Percentiles rank a stretch among this genome's conserved stretches.
Evolutionary conservation across 2,113 vertebrate genomes (phyloP).

Genomic region (Hoplias malabaricus): DNA sequence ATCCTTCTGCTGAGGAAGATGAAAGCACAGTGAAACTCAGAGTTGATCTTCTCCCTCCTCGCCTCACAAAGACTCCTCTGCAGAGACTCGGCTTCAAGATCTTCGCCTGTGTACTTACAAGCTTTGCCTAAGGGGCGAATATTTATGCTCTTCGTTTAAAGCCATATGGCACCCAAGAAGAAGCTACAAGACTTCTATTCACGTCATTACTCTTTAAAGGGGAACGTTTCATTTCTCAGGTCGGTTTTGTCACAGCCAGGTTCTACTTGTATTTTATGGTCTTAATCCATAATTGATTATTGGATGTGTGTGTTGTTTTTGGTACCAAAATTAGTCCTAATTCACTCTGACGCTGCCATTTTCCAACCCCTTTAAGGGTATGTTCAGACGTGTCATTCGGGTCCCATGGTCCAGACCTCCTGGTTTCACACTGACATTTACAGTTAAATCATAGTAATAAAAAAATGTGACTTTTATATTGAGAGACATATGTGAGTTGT

Average conservation of each 20-base stretch:
- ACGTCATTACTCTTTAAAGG: background rate
- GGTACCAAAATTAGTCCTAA: no score
- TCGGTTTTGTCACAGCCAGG: background rate
- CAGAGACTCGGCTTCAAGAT: constrained; percentile 12
- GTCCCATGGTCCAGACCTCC: no score
- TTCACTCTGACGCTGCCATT: no score
- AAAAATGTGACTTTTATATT: no score
- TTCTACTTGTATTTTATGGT: background rate
- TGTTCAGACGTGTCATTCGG: no score
- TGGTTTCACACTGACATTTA: no score
- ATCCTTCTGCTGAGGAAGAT: background rate
- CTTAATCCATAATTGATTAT: no score
- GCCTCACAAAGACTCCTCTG: background rate
- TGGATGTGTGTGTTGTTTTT: no score
- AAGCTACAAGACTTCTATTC: background rate
- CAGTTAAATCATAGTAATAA: no score
- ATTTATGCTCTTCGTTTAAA: constrained; percentile 1
- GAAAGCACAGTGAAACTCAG: background rate
- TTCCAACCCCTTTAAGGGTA: no score
- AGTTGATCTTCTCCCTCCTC: constrained; percentile 13
- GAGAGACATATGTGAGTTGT: no score
- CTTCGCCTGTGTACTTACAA: background rate
- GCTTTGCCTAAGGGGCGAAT: constrained; percentile 2
- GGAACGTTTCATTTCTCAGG: no score
- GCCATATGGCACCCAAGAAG: background rate